A percentile compares a stretch with the other conserved stretches of the same genome.
phyloP scores from a whole-genome alignment of 2,797 vertebrate genomes.

The Propithecus deckenii region DNA sequence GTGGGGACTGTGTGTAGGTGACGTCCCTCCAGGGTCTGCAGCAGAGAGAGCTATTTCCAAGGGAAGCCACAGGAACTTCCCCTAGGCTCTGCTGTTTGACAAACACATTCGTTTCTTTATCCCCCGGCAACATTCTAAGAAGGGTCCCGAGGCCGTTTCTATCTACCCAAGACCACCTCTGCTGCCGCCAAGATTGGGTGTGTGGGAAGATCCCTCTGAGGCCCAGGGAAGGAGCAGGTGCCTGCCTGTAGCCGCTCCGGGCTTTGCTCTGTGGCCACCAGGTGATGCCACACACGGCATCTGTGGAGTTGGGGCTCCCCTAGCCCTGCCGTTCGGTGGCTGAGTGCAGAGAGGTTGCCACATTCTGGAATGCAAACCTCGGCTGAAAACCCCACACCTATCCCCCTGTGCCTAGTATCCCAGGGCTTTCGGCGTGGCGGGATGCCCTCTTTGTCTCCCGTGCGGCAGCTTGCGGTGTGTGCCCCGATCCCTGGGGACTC shows the following conservation, averaged over 20 bases:
- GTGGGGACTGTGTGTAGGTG: rapidly evolving
- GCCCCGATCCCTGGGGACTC: background rate
- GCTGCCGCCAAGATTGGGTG: background rate
- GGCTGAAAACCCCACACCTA: background rate
- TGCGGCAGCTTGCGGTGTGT: background rate
- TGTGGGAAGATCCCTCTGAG: background rate
- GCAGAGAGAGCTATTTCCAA: background rate
- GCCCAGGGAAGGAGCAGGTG: background rate
- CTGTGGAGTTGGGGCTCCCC: background rate
- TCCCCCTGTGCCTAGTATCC: background rate
- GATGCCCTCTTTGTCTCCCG: background rate
- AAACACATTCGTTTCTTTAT: background rate
- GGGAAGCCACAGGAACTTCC: background rate
- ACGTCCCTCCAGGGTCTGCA: background rate
- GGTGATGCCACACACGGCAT: rapidly evolving
- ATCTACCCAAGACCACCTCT: background rate
- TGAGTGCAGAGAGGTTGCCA: background rate
- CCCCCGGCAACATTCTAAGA: background rate
- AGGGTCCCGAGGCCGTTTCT: background rate
- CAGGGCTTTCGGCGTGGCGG: rapidly evolving
- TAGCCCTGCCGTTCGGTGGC: rapidly evolving
- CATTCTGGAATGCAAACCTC: background rate
- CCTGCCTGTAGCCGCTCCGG: rapidly evolving
- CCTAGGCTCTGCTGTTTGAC: background rate
- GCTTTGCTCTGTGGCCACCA: background rate